Evolutionary conservation across 2,888 invertebrate genomes (phyloP).

Genomic region (Ptilodon capucinus): DNA sequence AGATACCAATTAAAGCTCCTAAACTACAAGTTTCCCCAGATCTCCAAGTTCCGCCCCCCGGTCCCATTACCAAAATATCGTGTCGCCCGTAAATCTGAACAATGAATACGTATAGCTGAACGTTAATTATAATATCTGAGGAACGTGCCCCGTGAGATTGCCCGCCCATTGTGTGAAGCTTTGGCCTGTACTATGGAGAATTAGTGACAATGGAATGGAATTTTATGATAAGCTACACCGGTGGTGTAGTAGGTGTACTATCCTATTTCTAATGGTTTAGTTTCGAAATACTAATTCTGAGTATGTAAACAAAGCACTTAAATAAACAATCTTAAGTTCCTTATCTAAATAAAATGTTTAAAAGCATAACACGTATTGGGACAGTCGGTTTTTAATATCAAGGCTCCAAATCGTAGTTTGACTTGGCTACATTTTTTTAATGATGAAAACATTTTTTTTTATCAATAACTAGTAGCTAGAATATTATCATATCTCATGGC

Average conservation of each 20-base stretch:
- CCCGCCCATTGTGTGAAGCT: constrained; percentile 35
- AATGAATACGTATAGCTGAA: constrained; percentile 55
- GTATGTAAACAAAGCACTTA: too few species aligned
- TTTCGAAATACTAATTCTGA: too few species aligned
- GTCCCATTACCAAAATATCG: constrained; percentile 50
- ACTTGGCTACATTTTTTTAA: too few species aligned
- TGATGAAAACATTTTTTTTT: too few species aligned
- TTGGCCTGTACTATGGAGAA: constrained; percentile 11
- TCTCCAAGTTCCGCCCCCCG: background rate
- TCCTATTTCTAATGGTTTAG: background rate
- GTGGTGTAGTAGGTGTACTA: background rate
- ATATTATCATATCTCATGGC: too few species aligned
- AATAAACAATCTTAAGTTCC: too few species aligned
- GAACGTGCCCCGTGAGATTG: constrained; percentile 47
- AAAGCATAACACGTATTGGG: too few species aligned
- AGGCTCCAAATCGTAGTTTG: too few species aligned
- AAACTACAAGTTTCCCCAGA: background rate
- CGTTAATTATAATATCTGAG: constrained; percentile 56
- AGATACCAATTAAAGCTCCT: too few species aligned
- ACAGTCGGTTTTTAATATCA: too few species aligned
- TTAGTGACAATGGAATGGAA: constrained; percentile 2
- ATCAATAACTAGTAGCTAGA: too few species aligned
- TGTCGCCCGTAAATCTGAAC: constrained; percentile 50
- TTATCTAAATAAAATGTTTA: too few species aligned
- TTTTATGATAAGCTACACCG: background rate